These are phyloP conservation scores for Galagoides demidoff DNA, from an alignment of 2,797 vertebrate genomes.

Conservation along the genomic window DNA sequence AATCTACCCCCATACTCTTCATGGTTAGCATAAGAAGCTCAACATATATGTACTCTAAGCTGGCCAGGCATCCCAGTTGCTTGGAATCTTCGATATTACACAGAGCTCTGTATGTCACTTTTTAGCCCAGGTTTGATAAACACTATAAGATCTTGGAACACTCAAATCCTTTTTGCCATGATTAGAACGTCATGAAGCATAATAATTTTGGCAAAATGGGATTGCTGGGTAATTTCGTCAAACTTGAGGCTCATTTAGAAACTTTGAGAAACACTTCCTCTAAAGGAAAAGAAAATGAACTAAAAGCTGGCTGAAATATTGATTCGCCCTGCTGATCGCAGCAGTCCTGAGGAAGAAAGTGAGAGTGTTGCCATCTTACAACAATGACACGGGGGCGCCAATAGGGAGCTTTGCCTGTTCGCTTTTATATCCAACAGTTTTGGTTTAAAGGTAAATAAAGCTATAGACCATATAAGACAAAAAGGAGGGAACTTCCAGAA, in stretches of 20 bases:
- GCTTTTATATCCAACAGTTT: slow-evolving; percentile 50
- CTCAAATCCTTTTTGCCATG: not conserved
- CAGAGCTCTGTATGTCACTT: not conserved
- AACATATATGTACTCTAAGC: not conserved
- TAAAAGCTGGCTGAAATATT: slow-evolving; percentile 48
- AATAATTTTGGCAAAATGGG: slow-evolving; percentile 46
- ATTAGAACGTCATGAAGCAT: not conserved
- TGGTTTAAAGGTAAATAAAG: slow-evolving; percentile 71
- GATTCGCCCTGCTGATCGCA: slow-evolving; percentile 44
- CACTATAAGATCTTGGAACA: not conserved
- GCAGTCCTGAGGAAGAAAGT: not conserved
- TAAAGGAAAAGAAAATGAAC: slow-evolving; percentile 61
- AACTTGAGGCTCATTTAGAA: slow-evolving; percentile 57
- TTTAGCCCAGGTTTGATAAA: slow-evolving; percentile 35
- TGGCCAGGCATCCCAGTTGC: not conserved
- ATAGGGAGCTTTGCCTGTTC: slow-evolving; percentile 21
- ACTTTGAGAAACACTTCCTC: slow-evolving; percentile 65
- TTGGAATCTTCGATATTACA: slow-evolving; percentile 14
- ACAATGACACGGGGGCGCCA: not conserved
- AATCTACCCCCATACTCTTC: not conserved
- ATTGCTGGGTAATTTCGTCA: slow-evolving; percentile 60
- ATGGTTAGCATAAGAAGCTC: slow-evolving; percentile 27
- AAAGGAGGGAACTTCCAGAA: slow-evolving; percentile 80
- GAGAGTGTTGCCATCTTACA: not conserved
- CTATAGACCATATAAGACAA: slow-evolving; percentile 65